Percentiles rank a stretch among this genome's conserved stretches.
Conservation (phyloP, 1,140 invertebrate genomes). For the Hycleus cichorii region DNA sequence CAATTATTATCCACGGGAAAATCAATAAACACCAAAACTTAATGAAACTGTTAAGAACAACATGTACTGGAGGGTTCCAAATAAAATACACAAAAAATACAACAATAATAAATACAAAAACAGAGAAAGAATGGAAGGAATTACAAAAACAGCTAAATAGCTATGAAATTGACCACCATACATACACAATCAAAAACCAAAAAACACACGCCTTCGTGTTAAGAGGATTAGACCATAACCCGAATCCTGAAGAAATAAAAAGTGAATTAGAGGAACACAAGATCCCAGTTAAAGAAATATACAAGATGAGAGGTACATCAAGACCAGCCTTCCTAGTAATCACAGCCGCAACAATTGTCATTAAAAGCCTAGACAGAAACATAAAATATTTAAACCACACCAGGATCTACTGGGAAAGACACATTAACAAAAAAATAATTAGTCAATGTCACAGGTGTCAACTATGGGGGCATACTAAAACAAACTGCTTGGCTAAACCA, state of each 20-base stretch:
- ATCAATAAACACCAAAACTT: too few species aligned
- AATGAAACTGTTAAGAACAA: too few species aligned
- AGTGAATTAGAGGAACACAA: neutral
- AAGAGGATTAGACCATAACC: conserved; percentile 1
- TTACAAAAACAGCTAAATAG: neutral
- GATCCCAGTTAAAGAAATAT: neutral
- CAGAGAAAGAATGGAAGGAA: too few species aligned
- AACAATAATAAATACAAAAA: too few species aligned
- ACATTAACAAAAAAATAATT: conserved; percentile 17
- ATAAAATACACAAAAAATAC: too few species aligned
- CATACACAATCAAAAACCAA: conserved; percentile 6
- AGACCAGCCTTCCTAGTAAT: neutral
- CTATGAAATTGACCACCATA: conserved; percentile 1
- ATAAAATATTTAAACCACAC: neutral
- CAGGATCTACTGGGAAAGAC: conserved; percentile 22
- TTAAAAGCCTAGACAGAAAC: neutral
- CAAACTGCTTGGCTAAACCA: too few species aligned
- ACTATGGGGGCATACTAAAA: too few species aligned
- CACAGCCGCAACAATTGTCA: neutral
- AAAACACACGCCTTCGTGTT: conserved; percentile 12
- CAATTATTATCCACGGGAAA: too few species aligned
- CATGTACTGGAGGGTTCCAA: too few species aligned
- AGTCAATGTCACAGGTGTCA: too few species aligned
- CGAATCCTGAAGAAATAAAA: neutral
- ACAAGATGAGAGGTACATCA: neutral